These are phyloP conservation scores for Tetropium fuscum DNA, from an alignment of 2,888 invertebrate species.

Conservation along the genomic window DNA sequence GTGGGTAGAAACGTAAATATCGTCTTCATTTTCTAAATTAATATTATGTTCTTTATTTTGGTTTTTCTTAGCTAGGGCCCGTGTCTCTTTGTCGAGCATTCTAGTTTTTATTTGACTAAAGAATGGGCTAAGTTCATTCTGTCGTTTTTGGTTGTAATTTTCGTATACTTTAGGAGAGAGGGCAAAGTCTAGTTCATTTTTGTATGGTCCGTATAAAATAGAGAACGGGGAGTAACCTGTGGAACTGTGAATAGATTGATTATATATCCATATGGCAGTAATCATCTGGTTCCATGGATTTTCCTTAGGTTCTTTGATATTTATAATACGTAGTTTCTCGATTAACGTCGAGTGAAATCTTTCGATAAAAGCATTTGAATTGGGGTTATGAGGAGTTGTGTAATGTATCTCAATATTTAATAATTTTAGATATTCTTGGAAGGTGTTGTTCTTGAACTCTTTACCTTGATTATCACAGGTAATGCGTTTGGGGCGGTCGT, in stretches of 20 bases:
- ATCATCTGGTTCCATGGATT: not conserved
- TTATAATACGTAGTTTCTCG: not conserved
- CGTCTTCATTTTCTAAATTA: not conserved
- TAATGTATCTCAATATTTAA: slow-evolving; percentile 9
- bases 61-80: not conserved
- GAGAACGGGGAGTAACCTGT: not conserved
- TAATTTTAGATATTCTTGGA: slow-evolving; percentile 6
- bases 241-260: not conserved
- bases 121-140: no score
- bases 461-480: slow-evolving; percentile 8
- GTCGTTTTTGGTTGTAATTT: not conserved
- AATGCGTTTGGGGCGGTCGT: not conserved
- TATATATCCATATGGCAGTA: not conserved
- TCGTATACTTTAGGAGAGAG: not conserved
- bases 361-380: slow-evolving; percentile 4
- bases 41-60: not conserved
- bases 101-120: no score
- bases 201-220: not conserved
- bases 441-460: not conserved
- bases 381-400: slow-evolving; percentile 4
- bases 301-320: not conserved
- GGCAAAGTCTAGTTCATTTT: not conserved
- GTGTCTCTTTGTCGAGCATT: no score
- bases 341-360: not conserved
- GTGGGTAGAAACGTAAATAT: not conserved